Percentiles rank a stretch among this genome's conserved stretches.
These are phyloP conservation scores for Herpailurus yagouaroundi DNA, from an alignment of 2,113 vertebrate genomes.

Conservation along the genomic window DNA sequence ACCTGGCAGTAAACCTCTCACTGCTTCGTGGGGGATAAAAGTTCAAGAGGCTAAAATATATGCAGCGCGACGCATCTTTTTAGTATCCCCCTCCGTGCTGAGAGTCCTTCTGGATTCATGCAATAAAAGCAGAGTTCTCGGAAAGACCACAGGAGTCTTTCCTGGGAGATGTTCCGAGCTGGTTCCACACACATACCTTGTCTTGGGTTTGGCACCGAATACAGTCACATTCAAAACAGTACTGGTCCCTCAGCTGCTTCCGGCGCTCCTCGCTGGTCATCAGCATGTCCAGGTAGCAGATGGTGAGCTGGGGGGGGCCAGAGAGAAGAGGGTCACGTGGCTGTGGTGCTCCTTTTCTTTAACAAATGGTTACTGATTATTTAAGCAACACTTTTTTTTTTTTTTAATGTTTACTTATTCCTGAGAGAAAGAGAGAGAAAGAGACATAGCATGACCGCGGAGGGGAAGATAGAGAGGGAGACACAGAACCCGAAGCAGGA, in stretches of 20 bases:
- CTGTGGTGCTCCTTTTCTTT: background rate
- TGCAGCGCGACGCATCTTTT: background rate
- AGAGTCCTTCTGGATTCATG: background rate
- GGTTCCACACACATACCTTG: constrained; percentile 83
- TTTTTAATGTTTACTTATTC: no score
- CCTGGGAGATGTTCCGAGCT: background rate
- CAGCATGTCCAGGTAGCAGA: constrained; percentile 92
- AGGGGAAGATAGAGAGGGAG: no score
- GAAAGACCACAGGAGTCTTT: background rate
- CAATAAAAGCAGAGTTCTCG: background rate
- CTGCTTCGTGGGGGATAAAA: background rate
- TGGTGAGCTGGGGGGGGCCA: constrained; percentile 86
- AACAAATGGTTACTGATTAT: background rate
- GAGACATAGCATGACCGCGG: no score
- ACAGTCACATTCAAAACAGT: constrained; percentile 91
- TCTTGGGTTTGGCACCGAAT: constrained; percentile 85
- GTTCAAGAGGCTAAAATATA: background rate
- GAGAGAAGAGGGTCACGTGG: background rate
- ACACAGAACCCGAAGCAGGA: no score
- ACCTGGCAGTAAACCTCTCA: background rate
- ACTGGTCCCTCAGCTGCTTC: constrained; percentile 87
- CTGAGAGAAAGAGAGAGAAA: no score
- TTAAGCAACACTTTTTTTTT: background rate
- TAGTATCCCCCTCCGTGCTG: background rate
- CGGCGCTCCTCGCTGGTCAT: constrained; percentile 86